Evolutionary conservation across 2,797 vertebrate species (phyloP), one percentile per base, ranked within the genome.

Genomic region (Gorsachius magnificus): DNA sequence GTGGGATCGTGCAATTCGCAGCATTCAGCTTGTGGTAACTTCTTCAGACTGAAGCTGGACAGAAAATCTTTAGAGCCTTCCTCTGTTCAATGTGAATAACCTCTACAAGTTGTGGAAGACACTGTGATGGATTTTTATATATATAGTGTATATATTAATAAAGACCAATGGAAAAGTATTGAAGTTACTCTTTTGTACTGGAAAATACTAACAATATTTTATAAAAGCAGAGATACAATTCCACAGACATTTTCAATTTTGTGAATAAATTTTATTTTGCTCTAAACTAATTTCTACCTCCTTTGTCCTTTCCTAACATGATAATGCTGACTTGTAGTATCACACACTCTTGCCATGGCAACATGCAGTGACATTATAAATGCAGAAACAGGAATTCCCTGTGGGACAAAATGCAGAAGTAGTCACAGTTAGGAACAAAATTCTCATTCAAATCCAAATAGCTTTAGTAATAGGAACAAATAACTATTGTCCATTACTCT

Each of bases 341-440:
- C 60, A 45, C 46, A 36, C 31, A 33, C 24, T 91, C 66, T 35
- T 51, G n/a, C 83, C 83, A 91, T 65, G 19, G 80, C 61, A 95
- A 86, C 70, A 50, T 41, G 46, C 50, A 86, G 22, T 20, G 61
- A 76, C 77, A 81, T 50, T 57, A 53, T 13, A 65, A 90, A 94
- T 69, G 91, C 29, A 91, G 71, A 77, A 85, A 93, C 28, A 81
- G 36, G 48, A 91, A 93, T 83, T 86, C 83, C 81, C 72, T 35
- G 36, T 22, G 53, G 50, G 46, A 93, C 70, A 71, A 81, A 93
- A 90, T 31, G 0, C 43, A 94, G 35, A 85, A 65, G 31, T 5
- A 36, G 46, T 28, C 70, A 70, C 31, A 74, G 45, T 50, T n/a
- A 51, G 36, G 74, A 96, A 93, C 12, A 87, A 87, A 91, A 85